Percentiles rank a stretch among this genome's conserved stretches.
Conservation (phyloP, 2,888 invertebrate genomes). For the Chalcosyrphus nemorum region DNA sequence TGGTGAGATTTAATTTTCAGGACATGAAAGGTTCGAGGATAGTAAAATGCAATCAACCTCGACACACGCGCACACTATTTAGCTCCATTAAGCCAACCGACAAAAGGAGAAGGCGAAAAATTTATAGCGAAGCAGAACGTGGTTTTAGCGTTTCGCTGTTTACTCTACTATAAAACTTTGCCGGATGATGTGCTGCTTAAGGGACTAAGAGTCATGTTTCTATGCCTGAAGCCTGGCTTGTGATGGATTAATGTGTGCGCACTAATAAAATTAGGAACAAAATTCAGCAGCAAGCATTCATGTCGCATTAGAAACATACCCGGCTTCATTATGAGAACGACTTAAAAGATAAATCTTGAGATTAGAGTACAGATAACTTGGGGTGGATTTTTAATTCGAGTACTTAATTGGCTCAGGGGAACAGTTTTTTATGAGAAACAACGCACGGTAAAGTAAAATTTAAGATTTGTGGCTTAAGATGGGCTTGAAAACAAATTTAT, state of each 20-base stretch:
- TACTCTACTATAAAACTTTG: not conserved
- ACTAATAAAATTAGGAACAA: too few relatives aligned
- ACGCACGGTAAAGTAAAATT: too few relatives aligned
- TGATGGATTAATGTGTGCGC: conserved; percentile 2
- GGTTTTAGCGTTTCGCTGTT: not conserved
- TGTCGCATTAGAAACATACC: not conserved
- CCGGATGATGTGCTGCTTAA: conserved; percentile 2
- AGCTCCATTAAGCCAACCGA: conserved; percentile 34
- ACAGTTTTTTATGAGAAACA: too few relatives aligned
- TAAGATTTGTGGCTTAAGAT: too few relatives aligned
- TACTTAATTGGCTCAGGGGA: too few relatives aligned
- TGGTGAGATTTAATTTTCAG: conserved; percentile 63
- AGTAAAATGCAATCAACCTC: conserved; percentile 53
- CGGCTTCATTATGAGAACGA: not conserved
- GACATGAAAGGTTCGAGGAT: conserved; percentile 40
- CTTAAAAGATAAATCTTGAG: not conserved
- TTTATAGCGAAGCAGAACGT: conserved; percentile 32
- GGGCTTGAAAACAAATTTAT: too few relatives aligned
- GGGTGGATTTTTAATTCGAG: too few relatives aligned
- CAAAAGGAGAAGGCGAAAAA: conserved; percentile 5
- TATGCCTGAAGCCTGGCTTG: not conserved
- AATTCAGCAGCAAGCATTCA: not conserved
- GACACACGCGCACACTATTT: conserved; percentile 25
- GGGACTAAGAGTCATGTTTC: not conserved
- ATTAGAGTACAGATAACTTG: not conserved